Base-by-base conservation (phyloP, 2,797 vertebrate species). In the Melanotaenia parkinsoni region DNA sequence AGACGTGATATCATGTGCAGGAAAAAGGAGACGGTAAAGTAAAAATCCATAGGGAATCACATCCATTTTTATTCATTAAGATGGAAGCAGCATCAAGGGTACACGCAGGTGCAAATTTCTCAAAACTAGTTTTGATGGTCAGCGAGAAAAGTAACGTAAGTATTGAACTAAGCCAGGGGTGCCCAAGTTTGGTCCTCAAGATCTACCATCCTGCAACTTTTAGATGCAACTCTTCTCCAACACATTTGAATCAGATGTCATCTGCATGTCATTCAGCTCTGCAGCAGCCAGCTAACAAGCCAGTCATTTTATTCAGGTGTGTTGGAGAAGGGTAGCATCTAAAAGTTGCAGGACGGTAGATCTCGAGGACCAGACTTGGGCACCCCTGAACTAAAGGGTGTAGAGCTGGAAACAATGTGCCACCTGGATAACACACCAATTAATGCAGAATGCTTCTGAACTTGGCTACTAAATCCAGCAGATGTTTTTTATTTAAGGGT, bases 401-500 rank as follows among this genome's bases (percentile, higher is more conserved):
- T 78, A 67, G 84, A 87, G 83, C 88, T 89, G 90, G 82, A 89
- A 73, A 74, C 53, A 73, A 76, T 71, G 65, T 75, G 77, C 73
- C 56, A 74, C 62, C 11, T 35, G 37, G 28, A 57, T 73, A 16
- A 60, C 71, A 40, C 32, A 22, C 11, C 53, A 0, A 24, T 30
- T 50, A 9, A 70, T 35, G 20, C 43, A 18, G 57, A 71, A 67
- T 40, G 69, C 74, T 76, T 79, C 78, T 70, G 74, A 87, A 85
- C 86, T 85, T 88, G 85, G 85, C 88, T 77, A 84, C 84, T 83
- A 81, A 81, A 72, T 86, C 86, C 13, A 60, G 54, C 73, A 92
- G 86, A 84, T 89, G 89, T 74, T 91, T 81, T 75, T 85, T 83
- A 90, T 92, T 81, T 68, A 76, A 58, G 58, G 86, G 88, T 86